Base-by-base conservation (phyloP, 1,140 invertebrate species). In the Papilio dardanus region DNA sequence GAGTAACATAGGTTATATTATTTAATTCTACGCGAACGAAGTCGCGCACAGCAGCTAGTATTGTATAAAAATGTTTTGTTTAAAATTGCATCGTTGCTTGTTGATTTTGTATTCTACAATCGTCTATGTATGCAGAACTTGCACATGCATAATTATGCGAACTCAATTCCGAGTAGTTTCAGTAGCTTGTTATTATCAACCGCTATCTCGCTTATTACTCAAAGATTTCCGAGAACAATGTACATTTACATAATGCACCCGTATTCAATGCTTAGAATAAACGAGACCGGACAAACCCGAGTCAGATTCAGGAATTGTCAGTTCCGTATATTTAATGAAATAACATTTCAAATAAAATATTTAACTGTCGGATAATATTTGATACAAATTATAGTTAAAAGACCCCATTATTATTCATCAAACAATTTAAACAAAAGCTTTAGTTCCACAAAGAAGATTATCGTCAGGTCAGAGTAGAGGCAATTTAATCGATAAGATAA, bases 401-500 rank as follows among this genome's bases (percentile, higher is more conserved):
- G 42, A 40, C 16, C 16, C 8, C 8, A 19, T 50, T n/a, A 50
- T 50, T 6, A 50, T 58, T 16, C 10, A 28, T 54, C 54, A 62
- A 30, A 16, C n/a, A 4, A 46, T 19, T 46, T n/a, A n/a, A n/a
- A n/a, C n/a, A n/a, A n/a, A n/a, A n/a, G 16, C 16, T 46, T n/a
- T 46, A n/a, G 1, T 19, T n/a, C n/a, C n/a, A n/a, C n/a, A 7
- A 46, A n/a, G 42, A 46, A 46, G 42, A 46, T 46, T n/a, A 46
- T 46, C 24, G 1, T 30, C 24, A 62, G 21, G 24, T 10, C 24
- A 24, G 24, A 62, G 54, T 58, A 12, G 2, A 30, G 54, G 54
- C 54, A 62, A 62, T 62, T 62, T 62, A 62, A 62, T 62, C 54
- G 54, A 62, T 62, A 62, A 62, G 54, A 62, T 28, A 62, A 28